These are phyloP conservation scores for Abrostola tripartita DNA, from an alignment of 2,888 invertebrate genomes.

Conservation along the genomic window DNA sequence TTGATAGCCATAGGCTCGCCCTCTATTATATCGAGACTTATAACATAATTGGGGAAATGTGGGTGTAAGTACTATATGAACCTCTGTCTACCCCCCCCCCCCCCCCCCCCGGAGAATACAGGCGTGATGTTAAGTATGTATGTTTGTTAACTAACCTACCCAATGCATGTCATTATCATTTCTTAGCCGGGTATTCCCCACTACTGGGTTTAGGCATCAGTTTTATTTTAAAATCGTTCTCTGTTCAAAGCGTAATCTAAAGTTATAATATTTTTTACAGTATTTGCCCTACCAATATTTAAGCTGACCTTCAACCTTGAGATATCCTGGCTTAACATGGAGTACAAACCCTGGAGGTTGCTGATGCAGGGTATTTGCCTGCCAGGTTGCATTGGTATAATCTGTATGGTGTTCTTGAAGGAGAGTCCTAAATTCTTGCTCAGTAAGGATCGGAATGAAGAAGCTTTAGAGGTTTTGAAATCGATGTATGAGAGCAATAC, in stretches of 20 bases:
- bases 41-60: no score
- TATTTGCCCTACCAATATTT: slow-evolving; percentile 73
- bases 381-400: slow-evolving; percentile 89
- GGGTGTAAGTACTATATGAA: no score
- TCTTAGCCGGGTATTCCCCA: no score
- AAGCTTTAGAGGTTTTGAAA: slow-evolving; percentile 83
- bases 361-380: slow-evolving; percentile 90
- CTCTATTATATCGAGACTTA: no score
- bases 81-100: no score
- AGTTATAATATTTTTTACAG: slow-evolving; percentile 55
- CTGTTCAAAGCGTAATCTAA: background rate
- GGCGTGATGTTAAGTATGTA: no score
- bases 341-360: slow-evolving; percentile 92
- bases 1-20: no score
- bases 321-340: slow-evolving; percentile 77
- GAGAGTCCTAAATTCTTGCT: slow-evolving; percentile 94
- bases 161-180: no score
- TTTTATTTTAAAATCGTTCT: no score
- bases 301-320: slow-evolving; percentile 71
- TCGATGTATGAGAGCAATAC: slow-evolving; percentile 68
- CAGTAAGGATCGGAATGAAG: slow-evolving; percentile 87
- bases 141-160: no score
- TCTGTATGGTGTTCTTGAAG: slow-evolving; percentile 87
- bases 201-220: no score
- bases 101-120: no score